Evolutionary conservation across 2,888 invertebrate genomes (phyloP), one percentile per base, ranked within the genome.

Genomic region (Nowickia ferox): DNA sequence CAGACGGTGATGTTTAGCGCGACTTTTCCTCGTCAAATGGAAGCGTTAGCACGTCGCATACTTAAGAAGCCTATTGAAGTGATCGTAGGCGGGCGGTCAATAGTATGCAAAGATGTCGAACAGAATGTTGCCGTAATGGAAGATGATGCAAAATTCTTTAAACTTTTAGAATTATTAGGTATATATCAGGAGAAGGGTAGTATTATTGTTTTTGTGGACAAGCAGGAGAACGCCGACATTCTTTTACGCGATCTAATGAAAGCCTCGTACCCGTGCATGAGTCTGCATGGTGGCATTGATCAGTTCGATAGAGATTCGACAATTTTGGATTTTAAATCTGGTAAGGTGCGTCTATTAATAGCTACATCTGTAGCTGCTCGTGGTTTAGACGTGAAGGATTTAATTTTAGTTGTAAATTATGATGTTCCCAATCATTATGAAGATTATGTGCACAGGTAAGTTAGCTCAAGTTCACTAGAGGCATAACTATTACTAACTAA

Each of bases 401-500:
- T 99, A 75, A 98, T 98, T 90, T 94, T 99, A 44, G 99, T 99
- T 2, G 96, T 99, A 15, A 99, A 99, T 93, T 99, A 98, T 93
- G 99, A 99, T 93, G 99, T 98, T 90, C 99, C 99, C 0, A 99
- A 99, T 93, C 99, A 99, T 93, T 99, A 99, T 91, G 99, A 99
- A 93, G 99, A 99, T 93, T 99, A 99, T 92, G 99, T 99, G 22
- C 99, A 99, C 93, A 94, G 95, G 95, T 95, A 87, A 87, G 88
- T 83, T 22, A 44, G 9, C 40, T 15, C 1, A n/a, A 55, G 17
- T 48, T 75, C 2, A 11, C 51, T n/a, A 42, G 9, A 30, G 38
- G 2, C 30, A 46, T 46, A 46, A 8, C 6, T 19, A 53, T 11
- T 53, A 10, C 40, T n/a, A 17, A 61, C 19, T 65, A 30, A 42